Evolutionary conservation across 1,140 invertebrate species (phyloP).

Genomic region (Bombus sibiricus): DNA sequence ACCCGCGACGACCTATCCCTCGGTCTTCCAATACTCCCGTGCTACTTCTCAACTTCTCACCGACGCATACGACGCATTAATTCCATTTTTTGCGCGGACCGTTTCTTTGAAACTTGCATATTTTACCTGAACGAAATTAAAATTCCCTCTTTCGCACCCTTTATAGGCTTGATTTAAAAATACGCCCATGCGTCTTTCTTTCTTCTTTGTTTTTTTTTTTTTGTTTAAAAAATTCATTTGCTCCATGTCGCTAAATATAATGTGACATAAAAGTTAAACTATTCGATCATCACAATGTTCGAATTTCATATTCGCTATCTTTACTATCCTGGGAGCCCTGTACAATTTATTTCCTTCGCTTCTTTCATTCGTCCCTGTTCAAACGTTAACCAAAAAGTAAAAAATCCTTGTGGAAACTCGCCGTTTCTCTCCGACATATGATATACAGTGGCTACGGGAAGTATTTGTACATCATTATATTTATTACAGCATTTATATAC

Average conservation of each 20-base stretch:
- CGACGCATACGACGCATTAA: slow-evolving; percentile 12
- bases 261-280: too few relatives aligned
- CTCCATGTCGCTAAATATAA: too few relatives aligned
- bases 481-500: too few relatives aligned
- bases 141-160: background rate
- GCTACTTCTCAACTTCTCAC: background rate
- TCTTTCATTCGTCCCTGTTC: too few relatives aligned
- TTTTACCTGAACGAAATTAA: background rate
- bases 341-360: too few relatives aligned
- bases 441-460: too few relatives aligned
- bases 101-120: background rate
- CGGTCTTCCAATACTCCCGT: background rate
- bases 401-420: background rate
- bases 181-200: background rate
- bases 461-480: too few relatives aligned
- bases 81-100: background rate
- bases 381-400: too few relatives aligned
- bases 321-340: too few relatives aligned
- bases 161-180: background rate
- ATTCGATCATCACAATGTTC: too few relatives aligned
- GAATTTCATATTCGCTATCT: too few relatives aligned
- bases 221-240: background rate
- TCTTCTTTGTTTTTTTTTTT: background rate
- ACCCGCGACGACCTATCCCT: background rate
- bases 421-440: background rate